Percentiles rank a stretch among this genome's conserved stretches.
These are phyloP conservation scores for Escarpia spicata DNA, from an alignment of 2,888 invertebrate species.

Conservation along the genomic window DNA sequence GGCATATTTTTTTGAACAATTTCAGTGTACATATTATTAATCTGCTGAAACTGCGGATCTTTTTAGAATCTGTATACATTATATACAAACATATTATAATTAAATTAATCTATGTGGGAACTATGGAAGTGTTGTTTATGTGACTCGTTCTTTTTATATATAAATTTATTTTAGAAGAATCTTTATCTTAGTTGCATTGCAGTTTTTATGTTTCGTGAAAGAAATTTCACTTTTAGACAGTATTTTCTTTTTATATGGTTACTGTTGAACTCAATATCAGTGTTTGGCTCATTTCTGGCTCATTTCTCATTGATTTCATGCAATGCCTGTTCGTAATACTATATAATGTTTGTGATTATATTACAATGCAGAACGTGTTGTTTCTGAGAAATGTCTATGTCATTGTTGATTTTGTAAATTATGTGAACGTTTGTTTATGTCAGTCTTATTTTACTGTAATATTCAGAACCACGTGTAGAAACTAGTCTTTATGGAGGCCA, in stretches of 20 bases:
- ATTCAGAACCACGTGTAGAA: constrained; percentile 12
- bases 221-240: neutral
- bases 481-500: neutral
- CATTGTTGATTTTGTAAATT: neutral
- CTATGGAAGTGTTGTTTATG: neutral
- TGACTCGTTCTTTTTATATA: neutral
- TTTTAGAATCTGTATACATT: neutral
- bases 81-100: neutral
- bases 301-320: neutral
- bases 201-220: neutral
- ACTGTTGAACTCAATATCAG: neutral
- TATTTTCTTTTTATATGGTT: neutral
- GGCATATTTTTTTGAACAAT: neutral
- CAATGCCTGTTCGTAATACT: neutral
- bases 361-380: neutral
- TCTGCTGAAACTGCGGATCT: neutral
- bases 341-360: neutral
- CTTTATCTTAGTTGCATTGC: neutral
- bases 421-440: neutral
- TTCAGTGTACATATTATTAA: neutral
- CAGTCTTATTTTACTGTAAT: neutral
- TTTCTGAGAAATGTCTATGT: neutral
- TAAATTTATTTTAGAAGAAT: neutral
- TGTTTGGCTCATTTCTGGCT: too few relatives aligned
- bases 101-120: neutral